A percentile compares a stretch with the other conserved stretches of the same genome.
These are phyloP conservation scores for Tetrax tetrax DNA, from an alignment of 2,113 vertebrate genomes.

Conservation along the genomic window DNA sequence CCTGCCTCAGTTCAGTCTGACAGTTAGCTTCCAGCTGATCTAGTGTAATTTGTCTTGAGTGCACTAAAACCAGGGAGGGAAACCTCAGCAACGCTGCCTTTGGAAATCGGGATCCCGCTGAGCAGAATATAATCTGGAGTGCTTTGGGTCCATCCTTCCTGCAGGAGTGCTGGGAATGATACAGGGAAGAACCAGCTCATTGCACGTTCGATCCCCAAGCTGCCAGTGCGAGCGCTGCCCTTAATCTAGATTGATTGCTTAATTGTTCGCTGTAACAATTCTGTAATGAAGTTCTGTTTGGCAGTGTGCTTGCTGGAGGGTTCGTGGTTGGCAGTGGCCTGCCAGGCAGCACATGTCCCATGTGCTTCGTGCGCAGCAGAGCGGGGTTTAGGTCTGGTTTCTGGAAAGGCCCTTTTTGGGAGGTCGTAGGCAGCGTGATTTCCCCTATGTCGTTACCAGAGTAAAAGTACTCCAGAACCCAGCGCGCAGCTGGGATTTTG, in stretches of 20 bases:
- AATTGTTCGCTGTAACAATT: background rate
- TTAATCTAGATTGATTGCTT: background rate
- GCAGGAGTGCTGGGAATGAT: background rate
- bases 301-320: background rate
- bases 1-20: background rate
- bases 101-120: background rate
- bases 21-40: background rate
- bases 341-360: background rate
- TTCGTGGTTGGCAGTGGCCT: background rate
- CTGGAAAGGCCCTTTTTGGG: background rate
- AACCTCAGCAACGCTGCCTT: background rate
- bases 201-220: accelerated
- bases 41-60: background rate
- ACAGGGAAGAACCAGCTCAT: background rate
- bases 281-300: background rate
- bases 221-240: background rate
- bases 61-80: background rate
- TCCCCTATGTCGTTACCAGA: background rate
- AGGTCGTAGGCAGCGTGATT: background rate
- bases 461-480: background rate
- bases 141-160: background rate
- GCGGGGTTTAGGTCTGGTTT: background rate
- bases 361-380: background rate
- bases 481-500: background rate
- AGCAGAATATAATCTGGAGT: background rate